Evolutionary conservation across 2,113 vertebrate genomes (phyloP), one percentile per base, ranked within the genome.

Genomic region (Terrapene triunguis): DNA sequence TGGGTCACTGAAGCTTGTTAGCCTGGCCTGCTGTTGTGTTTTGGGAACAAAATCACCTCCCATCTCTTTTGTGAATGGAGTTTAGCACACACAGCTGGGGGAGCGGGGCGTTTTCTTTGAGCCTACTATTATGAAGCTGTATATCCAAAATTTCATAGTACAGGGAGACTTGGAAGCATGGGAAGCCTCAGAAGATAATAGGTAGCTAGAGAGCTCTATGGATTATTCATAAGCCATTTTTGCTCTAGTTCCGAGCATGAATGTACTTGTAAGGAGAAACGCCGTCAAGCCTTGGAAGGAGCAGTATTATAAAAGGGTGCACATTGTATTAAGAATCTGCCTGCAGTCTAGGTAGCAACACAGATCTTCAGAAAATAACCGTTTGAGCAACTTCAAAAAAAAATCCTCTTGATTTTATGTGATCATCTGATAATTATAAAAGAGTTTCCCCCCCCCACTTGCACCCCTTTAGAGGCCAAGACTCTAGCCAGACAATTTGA

Each of bases 101-200:
- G 72, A 85, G 82, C 0, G 1, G 44, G 87, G 38, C 51, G 62
- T 44, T 93, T 90, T 88, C 50, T 83, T 94, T 90, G 44, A 86
- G 57, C 42, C 35, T 89, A 53, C 89, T 76, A 19, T 69, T 89
- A 86, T 1, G 55, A 84, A 84, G 91, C 38, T 94, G 62, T 89
- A 89, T 87, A 80, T 82, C 72, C 78, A 91, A 48, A 57, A 72
- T 53, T 12, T 84, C 10, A 10, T n/a, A 84, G 89, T 44, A 38
- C 25, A 8, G 38, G 78, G n/a, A 13, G 91, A 91, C 50, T 5
- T 47, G 35, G 22, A 90, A 87, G 88, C 0, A 0, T 17, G 78
- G 79, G 51, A 95, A 87, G 42, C 29, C 11, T 65, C 42, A 92
- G 85, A 91, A 82, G n/a, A 8, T 48, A 84, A 89, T 22, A 69